phyloP scores from a whole-genome alignment of 2,113 vertebrate species.

The Laterallus jamaicensis region DNA sequence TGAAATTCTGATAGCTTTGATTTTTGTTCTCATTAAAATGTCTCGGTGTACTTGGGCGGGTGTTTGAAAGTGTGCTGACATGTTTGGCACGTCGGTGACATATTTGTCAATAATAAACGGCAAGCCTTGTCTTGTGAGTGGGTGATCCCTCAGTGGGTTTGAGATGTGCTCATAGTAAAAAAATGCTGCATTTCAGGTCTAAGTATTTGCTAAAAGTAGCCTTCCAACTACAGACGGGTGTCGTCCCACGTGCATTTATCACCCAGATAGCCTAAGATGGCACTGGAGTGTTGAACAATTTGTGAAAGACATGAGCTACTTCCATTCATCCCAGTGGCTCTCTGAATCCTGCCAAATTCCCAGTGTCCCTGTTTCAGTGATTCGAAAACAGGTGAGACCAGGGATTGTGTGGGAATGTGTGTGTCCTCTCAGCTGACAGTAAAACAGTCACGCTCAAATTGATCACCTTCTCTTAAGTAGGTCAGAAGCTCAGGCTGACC shows the following conservation, averaged over 20 bases:
- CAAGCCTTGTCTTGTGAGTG: background rate
- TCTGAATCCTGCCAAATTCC: background rate
- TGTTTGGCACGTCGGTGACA: accelerated
- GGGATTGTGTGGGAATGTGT: accelerated
- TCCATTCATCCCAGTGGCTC: background rate
- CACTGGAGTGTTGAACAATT: background rate
- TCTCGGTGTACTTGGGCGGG: background rate
- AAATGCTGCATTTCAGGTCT: background rate
- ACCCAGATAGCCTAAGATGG: background rate
- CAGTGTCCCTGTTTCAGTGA: background rate
- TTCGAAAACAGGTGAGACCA: background rate
- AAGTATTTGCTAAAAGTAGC: background rate
- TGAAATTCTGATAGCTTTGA: background rate
- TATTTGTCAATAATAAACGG: background rate
- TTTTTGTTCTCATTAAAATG: background rate
- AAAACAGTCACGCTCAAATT: background rate
- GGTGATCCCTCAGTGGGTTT: background rate
- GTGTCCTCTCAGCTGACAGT: background rate
- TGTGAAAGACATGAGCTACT: background rate
- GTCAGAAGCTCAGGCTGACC: background rate
- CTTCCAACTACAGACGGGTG: background rate
- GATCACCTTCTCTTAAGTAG: background rate
- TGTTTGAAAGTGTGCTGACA: background rate
- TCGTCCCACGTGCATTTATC: background rate
- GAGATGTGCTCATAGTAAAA: background rate